Evolutionary conservation across 2,797 vertebrate species (phyloP), one percentile per base, ranked within the genome.

Genomic region (Coccyzus lansbergi): DNA sequence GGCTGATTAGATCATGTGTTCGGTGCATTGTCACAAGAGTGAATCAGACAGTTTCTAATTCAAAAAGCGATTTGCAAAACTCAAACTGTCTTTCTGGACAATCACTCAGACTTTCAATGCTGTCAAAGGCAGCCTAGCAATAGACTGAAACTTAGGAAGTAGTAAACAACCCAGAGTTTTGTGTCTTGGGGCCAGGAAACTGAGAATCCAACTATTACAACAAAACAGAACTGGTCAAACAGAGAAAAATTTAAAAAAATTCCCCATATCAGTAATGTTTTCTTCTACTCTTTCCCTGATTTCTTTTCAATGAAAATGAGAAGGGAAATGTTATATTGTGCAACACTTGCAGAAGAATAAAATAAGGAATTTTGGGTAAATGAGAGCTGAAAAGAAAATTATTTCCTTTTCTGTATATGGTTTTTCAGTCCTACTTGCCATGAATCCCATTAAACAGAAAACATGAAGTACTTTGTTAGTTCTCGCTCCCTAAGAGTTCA

Each of bases 51-150:
- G 29, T 24, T 87, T 65, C 51, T 87, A 68, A 79, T 49, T 68
- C 59, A 82, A 82, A 84, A 94, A 88, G 40, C 55, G 91, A n/a
- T 83, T 87, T 81, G 65, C 44, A 72, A 93, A 85, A 65, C 48
- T 34, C 12, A 3, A 25, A 8, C 22, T 63, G n/a, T 38, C 78
- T 51, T 85, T 74, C 59, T 49, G 10, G 46, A 69, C 42, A 88
- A 80, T 34, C 20, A 67, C 12, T 72, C 77, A 78, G 44, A 11
- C 20, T 58, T 44, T 68, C 71, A 36, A 59, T 89, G 62, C 21
- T 88, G 78, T 44, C 58, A 82, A 81, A 68, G 28, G 33, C 33
- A 71, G n/a, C 58, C 69, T 53, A 74, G 21, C 33, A 87, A 63
- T 15, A 70, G 42, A 64, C 22, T 40, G 44, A 90, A 78, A 69